Evolutionary conservation across 2,797 vertebrate species (phyloP).

Genomic region (Poeciliopsis turneri): DNA sequence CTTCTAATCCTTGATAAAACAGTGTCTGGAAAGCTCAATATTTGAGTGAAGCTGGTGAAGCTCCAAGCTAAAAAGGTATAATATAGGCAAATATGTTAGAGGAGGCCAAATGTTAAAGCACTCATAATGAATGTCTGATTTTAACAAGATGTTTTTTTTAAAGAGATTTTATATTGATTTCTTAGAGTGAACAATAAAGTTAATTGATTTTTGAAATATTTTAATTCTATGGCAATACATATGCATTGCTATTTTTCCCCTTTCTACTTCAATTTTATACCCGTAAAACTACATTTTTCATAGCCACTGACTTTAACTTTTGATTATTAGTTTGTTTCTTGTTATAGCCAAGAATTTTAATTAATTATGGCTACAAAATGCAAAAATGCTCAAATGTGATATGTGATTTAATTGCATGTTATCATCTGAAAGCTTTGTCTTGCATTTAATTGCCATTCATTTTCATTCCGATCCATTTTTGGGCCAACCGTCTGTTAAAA

Average conservation of each 20-base stretch:
- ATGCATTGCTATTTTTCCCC: not conserved
- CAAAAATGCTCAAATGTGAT: not conserved
- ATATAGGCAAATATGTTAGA: conserved; percentile 59
- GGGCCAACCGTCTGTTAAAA: not conserved
- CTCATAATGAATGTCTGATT: conserved; percentile 55
- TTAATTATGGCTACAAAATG: not conserved
- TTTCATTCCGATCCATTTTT: not conserved
- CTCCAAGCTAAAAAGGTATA: conserved; percentile 48
- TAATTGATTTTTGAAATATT: not conserved
- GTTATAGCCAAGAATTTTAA: not conserved
- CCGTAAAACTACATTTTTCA: not conserved
- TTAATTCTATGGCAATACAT: not conserved
- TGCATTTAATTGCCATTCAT: not conserved
- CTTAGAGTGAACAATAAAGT: not conserved
- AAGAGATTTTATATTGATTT: conserved; percentile 23
- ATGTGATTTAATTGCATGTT: not conserved
- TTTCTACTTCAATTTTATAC: not conserved
- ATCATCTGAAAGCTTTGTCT: not conserved
- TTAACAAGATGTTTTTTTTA: conserved; percentile 58
- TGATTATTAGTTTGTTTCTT: not conserved
- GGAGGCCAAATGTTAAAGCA: conserved; percentile 60
- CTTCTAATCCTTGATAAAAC: conserved; percentile 93
- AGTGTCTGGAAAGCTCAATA: conserved; percentile 83
- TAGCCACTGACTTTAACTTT: not conserved
- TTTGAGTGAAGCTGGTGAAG: conserved; percentile 74